These are phyloP conservation scores for Botia kubotai DNA, from an alignment of 2,797 vertebrate species.

Conservation along the genomic window DNA sequence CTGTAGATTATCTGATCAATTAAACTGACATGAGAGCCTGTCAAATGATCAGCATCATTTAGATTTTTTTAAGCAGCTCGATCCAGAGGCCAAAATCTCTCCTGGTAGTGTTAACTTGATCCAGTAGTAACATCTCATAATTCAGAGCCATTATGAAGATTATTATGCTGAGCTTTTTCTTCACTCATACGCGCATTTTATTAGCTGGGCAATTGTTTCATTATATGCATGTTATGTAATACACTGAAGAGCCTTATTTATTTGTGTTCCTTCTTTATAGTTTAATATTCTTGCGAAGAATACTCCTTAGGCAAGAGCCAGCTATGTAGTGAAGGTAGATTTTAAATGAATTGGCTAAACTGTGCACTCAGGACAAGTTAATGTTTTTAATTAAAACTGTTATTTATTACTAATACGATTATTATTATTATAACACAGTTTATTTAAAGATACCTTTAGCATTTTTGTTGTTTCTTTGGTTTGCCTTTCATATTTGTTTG, in stretches of 20 bases:
- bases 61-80: neutral
- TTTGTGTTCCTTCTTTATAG: no score
- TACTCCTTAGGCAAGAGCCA: neutral
- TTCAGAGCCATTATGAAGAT: slow-evolving; percentile 1
- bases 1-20: neutral
- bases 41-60: neutral
- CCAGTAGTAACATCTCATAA: slow-evolving; percentile 23
- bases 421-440: no score
- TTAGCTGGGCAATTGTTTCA: neutral
- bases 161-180: neutral
- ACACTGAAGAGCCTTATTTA: neutral
- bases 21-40: neutral
- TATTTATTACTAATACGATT: no score
- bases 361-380: neutral
- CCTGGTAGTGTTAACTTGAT: neutral
- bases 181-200: neutral
- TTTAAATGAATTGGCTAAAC: neutral
- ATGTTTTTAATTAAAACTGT: neutral
- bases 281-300: no score
- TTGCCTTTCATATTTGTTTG: neutral
- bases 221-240: neutral
- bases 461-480: neutral
- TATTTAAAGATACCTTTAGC: neutral
- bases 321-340: neutral
- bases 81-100: neutral